Conservation (phyloP, 2,888 invertebrate genomes). For the Epirrhoe tristata region DNA sequence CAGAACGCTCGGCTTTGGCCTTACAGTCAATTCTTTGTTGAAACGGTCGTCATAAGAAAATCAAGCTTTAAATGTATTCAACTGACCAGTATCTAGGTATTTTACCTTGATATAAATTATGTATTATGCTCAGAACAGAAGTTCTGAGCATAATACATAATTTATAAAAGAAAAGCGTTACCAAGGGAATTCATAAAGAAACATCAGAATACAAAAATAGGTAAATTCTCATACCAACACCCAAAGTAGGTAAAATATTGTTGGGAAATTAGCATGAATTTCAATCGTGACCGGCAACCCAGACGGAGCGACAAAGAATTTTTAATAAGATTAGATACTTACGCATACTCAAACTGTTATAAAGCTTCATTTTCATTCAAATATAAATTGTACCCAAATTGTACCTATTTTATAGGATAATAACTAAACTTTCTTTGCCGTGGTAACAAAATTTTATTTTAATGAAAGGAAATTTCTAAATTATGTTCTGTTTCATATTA, state of each 20-base stretch:
- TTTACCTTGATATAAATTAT: not conserved
- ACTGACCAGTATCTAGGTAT: not conserved
- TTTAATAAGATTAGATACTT: slow-evolving; percentile 3
- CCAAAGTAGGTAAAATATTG: slow-evolving; percentile 5
- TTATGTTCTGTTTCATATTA: not conserved
- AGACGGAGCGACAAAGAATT: not conserved
- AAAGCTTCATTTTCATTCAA: not conserved
- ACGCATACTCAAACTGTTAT: slow-evolving; percentile 9
- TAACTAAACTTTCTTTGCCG: not conserved
- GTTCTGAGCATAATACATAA: not conserved
- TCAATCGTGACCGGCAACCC: slow-evolving; percentile 3
- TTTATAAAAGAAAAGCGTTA: not conserved
- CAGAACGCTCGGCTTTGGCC: too few relatives aligned
- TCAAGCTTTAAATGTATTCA: not conserved
- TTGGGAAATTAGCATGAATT: slow-evolving; percentile 5
- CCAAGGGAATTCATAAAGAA: not conserved
- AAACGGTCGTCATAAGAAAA: not conserved
- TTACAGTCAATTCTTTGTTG: not conserved
- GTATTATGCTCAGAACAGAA: too few relatives aligned
- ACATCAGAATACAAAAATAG: slow-evolving; percentile 1
- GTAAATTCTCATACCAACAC: slow-evolving; percentile 3
- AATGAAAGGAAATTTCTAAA: not conserved
- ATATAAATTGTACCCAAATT: not conserved
- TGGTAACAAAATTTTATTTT: not conserved
- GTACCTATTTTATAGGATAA: not conserved